Conservation (phyloP, 2,888 invertebrate species). For the Miltochrista miniata region DNA sequence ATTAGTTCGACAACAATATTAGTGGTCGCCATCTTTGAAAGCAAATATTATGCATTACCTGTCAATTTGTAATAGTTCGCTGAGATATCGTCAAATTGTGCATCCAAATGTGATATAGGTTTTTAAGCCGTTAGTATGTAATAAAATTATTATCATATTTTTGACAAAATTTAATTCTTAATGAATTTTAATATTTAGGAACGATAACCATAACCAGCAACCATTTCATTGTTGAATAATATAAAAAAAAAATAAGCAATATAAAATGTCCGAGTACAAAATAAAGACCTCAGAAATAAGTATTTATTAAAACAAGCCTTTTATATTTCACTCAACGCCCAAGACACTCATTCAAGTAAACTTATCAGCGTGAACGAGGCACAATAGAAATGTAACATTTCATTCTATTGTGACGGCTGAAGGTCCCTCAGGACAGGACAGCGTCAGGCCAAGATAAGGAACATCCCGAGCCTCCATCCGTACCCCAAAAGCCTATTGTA, state of each 20-base stretch:
- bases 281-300: background rate
- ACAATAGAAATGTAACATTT: slow-evolving; percentile 27
- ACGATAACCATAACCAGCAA: too few relatives aligned
- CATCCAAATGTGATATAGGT: too few relatives aligned
- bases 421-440: slow-evolving; percentile 27
- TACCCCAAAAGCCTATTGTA: slow-evolving; percentile 18
- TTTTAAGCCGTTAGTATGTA: too few relatives aligned
- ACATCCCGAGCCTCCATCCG: slow-evolving; percentile 25
- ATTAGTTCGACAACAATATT: too few relatives aligned
- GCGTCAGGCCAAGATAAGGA: slow-evolving; percentile 3
- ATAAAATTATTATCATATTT: too few relatives aligned
- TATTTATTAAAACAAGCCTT: background rate
- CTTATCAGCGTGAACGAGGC: slow-evolving; percentile 26
- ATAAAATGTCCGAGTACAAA: background rate
- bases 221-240: too few relatives aligned
- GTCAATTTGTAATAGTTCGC: background rate
- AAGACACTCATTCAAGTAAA: slow-evolving; percentile 21
- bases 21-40: too few relatives aligned
- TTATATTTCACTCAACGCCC: slow-evolving; percentile 11
- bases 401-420: slow-evolving; percentile 26
- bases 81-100: too few relatives aligned
- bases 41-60: background rate
- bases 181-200: too few relatives aligned
- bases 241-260: too few relatives aligned
- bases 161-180: too few relatives aligned